These are phyloP conservation scores for Drosophila paracracens DNA, from an alignment of 2,888 invertebrate genomes.

Conservation along the genomic window DNA sequence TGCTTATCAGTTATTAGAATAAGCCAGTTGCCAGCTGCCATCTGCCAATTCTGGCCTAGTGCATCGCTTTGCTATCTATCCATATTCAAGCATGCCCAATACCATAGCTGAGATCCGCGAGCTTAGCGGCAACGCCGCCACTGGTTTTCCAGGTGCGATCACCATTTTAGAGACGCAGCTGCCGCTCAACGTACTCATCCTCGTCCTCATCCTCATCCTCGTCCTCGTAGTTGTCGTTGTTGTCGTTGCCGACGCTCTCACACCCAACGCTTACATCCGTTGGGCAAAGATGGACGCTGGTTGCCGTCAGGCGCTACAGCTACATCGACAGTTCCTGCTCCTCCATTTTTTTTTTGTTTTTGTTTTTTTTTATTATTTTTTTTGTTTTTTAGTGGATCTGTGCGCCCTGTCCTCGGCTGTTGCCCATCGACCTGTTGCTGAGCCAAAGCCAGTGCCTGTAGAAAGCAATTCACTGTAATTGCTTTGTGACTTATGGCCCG, in stretches of 20 bases:
- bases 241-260: conserved; percentile 47
- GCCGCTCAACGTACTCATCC: conserved; percentile 21
- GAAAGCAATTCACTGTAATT: conserved; percentile 81
- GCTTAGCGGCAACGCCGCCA: conserved; percentile 33
- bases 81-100: conserved; percentile 51
- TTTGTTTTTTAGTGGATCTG: conserved; percentile 23
- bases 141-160: conserved; percentile 46
- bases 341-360: conserved; percentile 55
- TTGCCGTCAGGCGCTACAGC: conserved; percentile 69
- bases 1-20: not conserved
- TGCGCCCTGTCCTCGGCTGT: conserved; percentile 12
- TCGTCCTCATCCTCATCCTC: not conserved
- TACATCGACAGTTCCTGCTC: conserved; percentile 55
- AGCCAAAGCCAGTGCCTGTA: conserved; percentile 46
- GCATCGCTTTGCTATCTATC: conserved; percentile 44
- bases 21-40: not conserved
- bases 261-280: conserved; percentile 52
- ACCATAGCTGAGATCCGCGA: conserved; percentile 26
- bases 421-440: conserved; percentile 19
- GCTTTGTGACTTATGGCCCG: conserved; percentile 82
- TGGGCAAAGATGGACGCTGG: conserved; percentile 54
- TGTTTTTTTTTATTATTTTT: not conserved
- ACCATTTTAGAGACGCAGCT: conserved; percentile 40
- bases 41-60: not conserved
- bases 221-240: not conserved